Base-by-base conservation (phyloP, 2,113 vertebrate genomes). In the Myiagra hebetior region DNA sequence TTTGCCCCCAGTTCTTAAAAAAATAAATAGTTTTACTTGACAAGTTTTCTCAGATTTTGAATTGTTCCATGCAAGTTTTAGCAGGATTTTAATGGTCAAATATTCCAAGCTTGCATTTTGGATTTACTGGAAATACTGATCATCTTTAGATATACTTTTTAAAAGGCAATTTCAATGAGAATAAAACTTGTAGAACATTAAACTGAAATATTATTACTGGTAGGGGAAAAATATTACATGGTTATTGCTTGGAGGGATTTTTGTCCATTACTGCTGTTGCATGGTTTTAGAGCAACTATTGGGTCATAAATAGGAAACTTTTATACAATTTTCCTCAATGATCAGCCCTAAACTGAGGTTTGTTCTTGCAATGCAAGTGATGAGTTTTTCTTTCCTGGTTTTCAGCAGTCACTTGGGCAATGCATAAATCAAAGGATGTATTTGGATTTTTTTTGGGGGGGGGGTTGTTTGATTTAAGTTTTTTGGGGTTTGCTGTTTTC, bases 391-490 rank as follows among this genome's bases (percentile, higher is more conserved):
- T 39, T 30, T 52, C 15, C 6, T 41, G 15, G 8, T 46, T 89
- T 44, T 35, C 13, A 81, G n/a, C n/a, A 50, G 28, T 63, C 52
- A 24, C 21, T 78, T 3, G 5, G 22, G 24, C 15, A 27, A 16
- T 22, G 11, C 64, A 11, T 24, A 56, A 80, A 80, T 23, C 1
- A 1, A 31, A 68, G 35, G 39, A 31, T 8, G 3, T 53, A 27
- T 21, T 33, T 3, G 1, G 53, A 14, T 18, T 15, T 60, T 60
- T 21, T 3, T 0, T n/a, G n/a, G n/a, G n/a, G 21, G 11, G 22
- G 16, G 3, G 3, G 22, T 13, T 30, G 13, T 18, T 46, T 68
- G 37, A 23, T 39, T 53, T 31, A 23, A 53, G 4, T 11, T 35
- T 53, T 68, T 49, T 11, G 7, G 18, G 1, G 2, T 5, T 85